Evolutionary conservation across 2,888 invertebrate genomes (phyloP).

Genomic region (Drosophila setosimentum): DNA sequence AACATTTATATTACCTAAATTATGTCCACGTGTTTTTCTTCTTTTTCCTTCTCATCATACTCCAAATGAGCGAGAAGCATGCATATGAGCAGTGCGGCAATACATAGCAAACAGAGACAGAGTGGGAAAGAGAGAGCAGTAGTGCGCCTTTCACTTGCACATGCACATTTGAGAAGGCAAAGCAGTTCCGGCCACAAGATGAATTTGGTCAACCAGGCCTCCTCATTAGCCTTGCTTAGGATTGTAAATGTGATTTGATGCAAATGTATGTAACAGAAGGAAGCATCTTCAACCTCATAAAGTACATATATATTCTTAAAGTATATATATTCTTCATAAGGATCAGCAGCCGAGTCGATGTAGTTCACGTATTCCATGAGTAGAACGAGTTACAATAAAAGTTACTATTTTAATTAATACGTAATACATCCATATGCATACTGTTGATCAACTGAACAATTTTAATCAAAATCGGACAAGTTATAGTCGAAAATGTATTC

Average conservation of each 20-base stretch:
- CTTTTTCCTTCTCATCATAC: background rate
- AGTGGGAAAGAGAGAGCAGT: background rate
- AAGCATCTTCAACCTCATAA: background rate
- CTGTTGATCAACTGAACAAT: background rate
- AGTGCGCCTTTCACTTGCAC: background rate
- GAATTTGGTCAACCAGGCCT: background rate
- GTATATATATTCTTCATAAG: background rate
- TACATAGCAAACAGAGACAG: background rate
- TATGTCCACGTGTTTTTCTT: constrained; percentile 22
- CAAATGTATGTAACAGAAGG: background rate
- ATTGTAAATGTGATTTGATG: background rate
- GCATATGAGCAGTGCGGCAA: constrained; percentile 23
- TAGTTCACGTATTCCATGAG: too few relatives aligned
- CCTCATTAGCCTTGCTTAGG: background rate
- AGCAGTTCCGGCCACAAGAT: background rate
- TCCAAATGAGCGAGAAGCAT: constrained; percentile 13
- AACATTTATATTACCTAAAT: constrained; percentile 51
- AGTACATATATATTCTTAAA: background rate
- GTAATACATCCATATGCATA: too few relatives aligned
- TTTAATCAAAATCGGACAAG: background rate
- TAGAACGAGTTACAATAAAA: too few relatives aligned
- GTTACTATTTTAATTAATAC: too few relatives aligned
- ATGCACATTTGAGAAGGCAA: background rate
- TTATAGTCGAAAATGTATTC: background rate
- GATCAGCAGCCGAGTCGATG: background rate